These are phyloP conservation scores for Rhagium mordax DNA, from an alignment of 2,888 invertebrate genomes.

Conservation along the genomic window DNA sequence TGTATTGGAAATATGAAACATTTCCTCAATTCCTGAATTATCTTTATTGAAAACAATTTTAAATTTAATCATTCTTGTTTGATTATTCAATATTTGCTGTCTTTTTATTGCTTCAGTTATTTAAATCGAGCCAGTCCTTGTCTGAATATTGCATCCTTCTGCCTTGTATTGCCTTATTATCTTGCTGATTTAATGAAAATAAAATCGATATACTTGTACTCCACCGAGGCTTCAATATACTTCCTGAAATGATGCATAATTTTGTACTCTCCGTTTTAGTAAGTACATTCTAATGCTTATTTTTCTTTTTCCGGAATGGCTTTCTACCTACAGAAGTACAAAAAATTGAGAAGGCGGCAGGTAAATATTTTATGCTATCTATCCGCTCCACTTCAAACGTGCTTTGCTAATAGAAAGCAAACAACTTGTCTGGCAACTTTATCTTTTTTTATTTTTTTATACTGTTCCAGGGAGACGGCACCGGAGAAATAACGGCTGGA, in stretches of 20 bases:
- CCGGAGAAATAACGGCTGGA: slow-evolving; percentile 82
- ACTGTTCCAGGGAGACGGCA: slow-evolving; percentile 84
- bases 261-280: background rate
- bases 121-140: background rate
- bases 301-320: slow-evolving; percentile 51
- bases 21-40: no score
- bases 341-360: slow-evolving; percentile 87
- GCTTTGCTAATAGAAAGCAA: slow-evolving; percentile 16
- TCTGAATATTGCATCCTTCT: background rate
- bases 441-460: slow-evolving; percentile 61
- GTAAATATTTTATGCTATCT: slow-evolving; percentile 72
- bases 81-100: background rate
- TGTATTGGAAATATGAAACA: no score
- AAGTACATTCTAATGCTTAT: slow-evolving; percentile 32
- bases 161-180: background rate
- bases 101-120: background rate
- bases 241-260: background rate
- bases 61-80: background rate
- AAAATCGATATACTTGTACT: background rate
- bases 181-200: background rate
- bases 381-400: background rate
- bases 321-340: slow-evolving; percentile 79
- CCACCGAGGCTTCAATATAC: background rate
- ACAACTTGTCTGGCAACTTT: slow-evolving; percentile 34
- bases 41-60: no score